Conservation (phyloP, 2,888 invertebrate genomes). For the Hypolimnas misippus region DNA sequence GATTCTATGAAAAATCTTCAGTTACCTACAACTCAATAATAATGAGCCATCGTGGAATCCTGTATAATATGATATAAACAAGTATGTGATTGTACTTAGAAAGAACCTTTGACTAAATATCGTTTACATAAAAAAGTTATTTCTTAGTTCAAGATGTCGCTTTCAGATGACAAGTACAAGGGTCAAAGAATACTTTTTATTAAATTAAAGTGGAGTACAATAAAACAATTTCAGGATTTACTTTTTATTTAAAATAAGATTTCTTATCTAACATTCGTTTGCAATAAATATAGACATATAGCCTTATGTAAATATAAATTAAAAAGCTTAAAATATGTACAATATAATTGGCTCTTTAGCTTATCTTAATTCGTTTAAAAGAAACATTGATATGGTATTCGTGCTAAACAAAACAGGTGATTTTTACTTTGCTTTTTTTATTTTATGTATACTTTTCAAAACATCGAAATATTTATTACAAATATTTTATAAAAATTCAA, state of each 20-base stretch:
- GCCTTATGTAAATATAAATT: neutral
- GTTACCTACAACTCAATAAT: no score
- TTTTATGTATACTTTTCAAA: no score
- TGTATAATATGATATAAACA: no score
- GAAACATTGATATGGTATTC: neutral
- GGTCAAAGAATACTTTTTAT: neutral
- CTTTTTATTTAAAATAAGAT: conserved; percentile 11
- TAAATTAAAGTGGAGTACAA: neutral
- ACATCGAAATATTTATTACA: no score
- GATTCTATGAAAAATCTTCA: no score
- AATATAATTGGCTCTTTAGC: neutral
- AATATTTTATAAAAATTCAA: no score
- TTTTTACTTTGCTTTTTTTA: no score
- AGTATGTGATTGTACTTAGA: no score
- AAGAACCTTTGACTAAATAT: no score
- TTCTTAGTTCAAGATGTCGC: neutral
- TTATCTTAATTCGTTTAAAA: neutral
- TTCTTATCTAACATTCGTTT: neutral
- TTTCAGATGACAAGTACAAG: neutral
- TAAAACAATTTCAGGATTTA: neutral
- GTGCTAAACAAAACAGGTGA: neutral
- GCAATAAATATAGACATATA: conserved; percentile 9
- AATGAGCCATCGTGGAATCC: no score
- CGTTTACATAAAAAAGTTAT: neutral
- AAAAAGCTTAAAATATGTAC: conserved; percentile 12